Base-by-base conservation (phyloP, 1,140 invertebrate species). In the Pseudomyrmex pallidus region DNA sequence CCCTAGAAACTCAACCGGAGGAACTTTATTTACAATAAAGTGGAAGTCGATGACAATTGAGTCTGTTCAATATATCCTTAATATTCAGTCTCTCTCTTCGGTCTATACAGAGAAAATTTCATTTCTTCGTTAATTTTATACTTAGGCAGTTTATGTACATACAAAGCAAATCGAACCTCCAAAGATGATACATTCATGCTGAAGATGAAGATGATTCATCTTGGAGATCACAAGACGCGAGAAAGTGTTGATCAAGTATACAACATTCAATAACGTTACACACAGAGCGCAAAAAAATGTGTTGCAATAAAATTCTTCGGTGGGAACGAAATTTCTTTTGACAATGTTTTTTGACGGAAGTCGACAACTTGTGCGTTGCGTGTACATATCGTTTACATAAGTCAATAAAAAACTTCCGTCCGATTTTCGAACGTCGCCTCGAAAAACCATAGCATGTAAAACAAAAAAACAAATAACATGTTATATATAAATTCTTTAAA, bases 11-110 rank as follows among this genome's bases (percentile, higher is more conserved):
- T 22, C 25, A 78, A 78, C 35, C 13, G 2, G 56, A 57, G 35
- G 13, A 35, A 35, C 35, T 35, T 48, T 78, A 78, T 78, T 78
- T 70, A 78, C 76, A 78, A 48, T 78, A 78, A 57, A 67, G 3
- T n/a, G 20, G 15, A 67, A 78, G 54, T 78, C 52, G 35, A 2
- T 77, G 35, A 20, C 46, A 77, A 56, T 67, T 5, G 9, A 67
- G 0, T 68, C 52, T 7, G 35, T 78, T 68, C 64, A 76, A 12
- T 13, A 68, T 54, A 68, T 54, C 13, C 9, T 70, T 70, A 70
- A 48, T 68, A 59, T 48, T 78, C 76, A 78, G 76, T 78, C 76
- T 35, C 35, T 35, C 35, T 35, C 35, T 78, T 77, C 50, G 35
- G 15, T 77, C 56, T 70, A 59, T 57, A 78, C 10, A 78, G 20